A percentile compares a stretch with the other conserved stretches of the same genome.
phyloP scores from a whole-genome alignment of 2,888 invertebrate genomes.

The Lochmaea capreae region DNA sequence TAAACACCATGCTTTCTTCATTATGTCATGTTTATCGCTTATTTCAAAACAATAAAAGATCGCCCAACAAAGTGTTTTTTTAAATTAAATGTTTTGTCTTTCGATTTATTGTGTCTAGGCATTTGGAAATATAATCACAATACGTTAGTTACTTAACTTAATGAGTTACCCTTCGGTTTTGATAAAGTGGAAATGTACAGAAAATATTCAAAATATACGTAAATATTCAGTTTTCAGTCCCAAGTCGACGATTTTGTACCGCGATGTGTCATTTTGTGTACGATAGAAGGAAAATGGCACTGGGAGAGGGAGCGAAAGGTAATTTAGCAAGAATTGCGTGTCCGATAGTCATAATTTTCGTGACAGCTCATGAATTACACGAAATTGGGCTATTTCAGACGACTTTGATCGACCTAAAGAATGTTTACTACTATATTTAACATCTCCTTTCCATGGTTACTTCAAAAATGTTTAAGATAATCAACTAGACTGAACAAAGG shows the following conservation, averaged over 20 bases:
- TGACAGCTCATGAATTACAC: conserved; percentile 22
- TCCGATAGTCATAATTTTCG: conserved; percentile 21
- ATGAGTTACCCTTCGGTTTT: not conserved
- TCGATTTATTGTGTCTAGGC: too few species aligned
- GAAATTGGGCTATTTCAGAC: conserved; percentile 18
- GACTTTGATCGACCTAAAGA: conserved; percentile 14
- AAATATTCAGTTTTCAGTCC: conserved; percentile 2
- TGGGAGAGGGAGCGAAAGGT: conserved; percentile 3
- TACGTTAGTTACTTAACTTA: not conserved
- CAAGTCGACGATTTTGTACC: conserved; percentile 14
- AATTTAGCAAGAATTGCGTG: conserved; percentile 22
- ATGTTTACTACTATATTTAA: conserved; percentile 12
- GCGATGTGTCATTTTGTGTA: conserved; percentile 17
- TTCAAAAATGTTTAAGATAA: too few species aligned
- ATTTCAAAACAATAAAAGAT: too few species aligned
- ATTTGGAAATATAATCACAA: too few species aligned
- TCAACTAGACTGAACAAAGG: not conserved
- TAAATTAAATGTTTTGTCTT: too few species aligned
- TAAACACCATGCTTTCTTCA: too few species aligned
- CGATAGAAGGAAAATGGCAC: not conserved
- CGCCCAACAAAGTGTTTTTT: too few species aligned
- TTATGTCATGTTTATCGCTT: too few species aligned
- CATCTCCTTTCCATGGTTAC: not conserved
- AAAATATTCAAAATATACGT: not conserved
- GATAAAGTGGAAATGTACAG: not conserved